Evolutionary conservation across 2,888 invertebrate genomes (phyloP), one percentile per base, ranked within the genome.

Genomic region (Idaea biselata): DNA sequence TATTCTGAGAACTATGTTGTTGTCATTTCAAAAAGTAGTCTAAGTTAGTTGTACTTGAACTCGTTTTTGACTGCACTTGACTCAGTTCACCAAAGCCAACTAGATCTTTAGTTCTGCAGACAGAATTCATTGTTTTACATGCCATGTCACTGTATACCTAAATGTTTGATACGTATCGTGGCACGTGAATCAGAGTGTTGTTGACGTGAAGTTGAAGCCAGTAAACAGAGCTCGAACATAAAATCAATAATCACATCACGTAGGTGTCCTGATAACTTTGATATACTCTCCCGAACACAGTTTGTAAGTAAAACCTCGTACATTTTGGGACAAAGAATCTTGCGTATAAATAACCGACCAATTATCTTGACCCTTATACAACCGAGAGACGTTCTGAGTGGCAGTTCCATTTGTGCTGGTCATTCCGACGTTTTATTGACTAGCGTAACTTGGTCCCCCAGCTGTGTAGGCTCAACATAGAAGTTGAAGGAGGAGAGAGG

Each of bases 301-400:
- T 67, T 71, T 65, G 66, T 73, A 73, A 78, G 74, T 75, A 74
- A 73, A 76, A 73, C 69, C 74, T 66, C 70, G 72, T 67, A 70
- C 73, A 70, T 76, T 68, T 63, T 63, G 71, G 72, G 75, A 80
- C 74, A 78, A 77, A 77, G 76, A 75, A 72, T 68, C 62, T 66
- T 62, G 56, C 65, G 6, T 59, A 74, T 73, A 75, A 73, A 72
- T 63, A 67, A 58, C 61, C 53, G 65, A 59, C 76, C 65, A 69
- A 66, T 71, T 60, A 63, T n/a, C 18, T 18, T 67, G 77, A 76
- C 65, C 77, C 64, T 62, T 59, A 54, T 60, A 58, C 55, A 55
- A 61, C 54, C 62, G 58, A 61, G 65, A 64, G 69, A 66, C 63
- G 60, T 63, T 65, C 58, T 58, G 60, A 61, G 32, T 60, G 60